Evolutionary conservation across 2,888 invertebrate genomes (phyloP).

Genomic region (Platycheirus albimanus): DNA sequence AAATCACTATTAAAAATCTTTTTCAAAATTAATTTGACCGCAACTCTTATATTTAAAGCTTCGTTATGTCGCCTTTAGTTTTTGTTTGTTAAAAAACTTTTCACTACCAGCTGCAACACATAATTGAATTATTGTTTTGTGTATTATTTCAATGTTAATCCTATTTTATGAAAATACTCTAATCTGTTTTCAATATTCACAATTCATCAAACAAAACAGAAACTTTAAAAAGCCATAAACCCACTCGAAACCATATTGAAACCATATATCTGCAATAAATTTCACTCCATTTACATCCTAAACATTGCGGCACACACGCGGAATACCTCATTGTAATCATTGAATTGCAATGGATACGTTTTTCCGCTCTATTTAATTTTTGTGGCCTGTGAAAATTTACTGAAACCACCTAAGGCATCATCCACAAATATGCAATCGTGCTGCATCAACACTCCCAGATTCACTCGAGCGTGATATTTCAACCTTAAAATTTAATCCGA

Average conservation of each 20-base stretch:
- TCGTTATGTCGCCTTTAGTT: no score
- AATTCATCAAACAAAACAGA: not conserved
- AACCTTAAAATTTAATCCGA: not conserved
- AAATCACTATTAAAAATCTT: no score
- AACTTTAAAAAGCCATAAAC: not conserved
- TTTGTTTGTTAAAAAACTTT: no score
- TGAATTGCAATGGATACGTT: slow-evolving; percentile 11
- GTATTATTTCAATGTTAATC: no score
- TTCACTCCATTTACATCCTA: slow-evolving; percentile 1
- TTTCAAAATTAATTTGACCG: no score
- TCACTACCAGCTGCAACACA: no score
- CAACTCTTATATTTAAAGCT: no score
- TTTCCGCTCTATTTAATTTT: slow-evolving; percentile 16
- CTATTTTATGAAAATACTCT: no score
- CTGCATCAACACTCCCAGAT: not conserved
- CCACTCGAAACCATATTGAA: not conserved
- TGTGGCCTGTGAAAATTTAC: slow-evolving; percentile 7
- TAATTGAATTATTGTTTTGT: no score
- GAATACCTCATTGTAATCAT: slow-evolving; percentile 11
- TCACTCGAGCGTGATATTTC: not conserved
- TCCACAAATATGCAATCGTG: not conserved
- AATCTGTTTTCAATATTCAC: no score
- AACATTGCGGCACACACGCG: slow-evolving; percentile 10
- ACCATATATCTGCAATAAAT: not conserved
- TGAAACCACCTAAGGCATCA: not conserved